Evolutionary conservation across 2,888 invertebrate species (phyloP).

Genomic region (Gari tellinella): DNA sequence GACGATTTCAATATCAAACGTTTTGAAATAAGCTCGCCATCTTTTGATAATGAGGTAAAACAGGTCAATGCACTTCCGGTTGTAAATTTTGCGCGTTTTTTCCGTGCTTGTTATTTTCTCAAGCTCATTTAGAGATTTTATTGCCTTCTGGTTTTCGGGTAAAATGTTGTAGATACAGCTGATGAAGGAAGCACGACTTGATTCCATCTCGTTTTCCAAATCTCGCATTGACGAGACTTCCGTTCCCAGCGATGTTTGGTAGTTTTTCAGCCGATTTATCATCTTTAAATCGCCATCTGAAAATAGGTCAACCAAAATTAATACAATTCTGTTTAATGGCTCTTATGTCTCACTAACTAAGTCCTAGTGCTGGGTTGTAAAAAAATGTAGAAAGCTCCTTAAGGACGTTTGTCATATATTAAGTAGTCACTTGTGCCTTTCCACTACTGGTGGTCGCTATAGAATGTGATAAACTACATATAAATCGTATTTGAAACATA

Average conservation of each 20-base stretch:
- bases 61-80: constrained; percentile 60
- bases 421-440: no score
- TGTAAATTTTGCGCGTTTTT: constrained; percentile 56
- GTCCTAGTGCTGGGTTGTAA: no score
- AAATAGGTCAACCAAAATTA: no score
- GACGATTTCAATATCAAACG: constrained; percentile 63
- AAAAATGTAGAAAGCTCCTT: no score
- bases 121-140: constrained; percentile 69
- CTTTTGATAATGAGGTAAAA: constrained; percentile 62
- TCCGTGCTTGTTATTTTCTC: constrained; percentile 63
- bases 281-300: constrained; percentile 66
- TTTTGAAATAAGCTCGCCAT: constrained; percentile 48
- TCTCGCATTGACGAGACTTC: constrained; percentile 67
- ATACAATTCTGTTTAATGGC: no score
- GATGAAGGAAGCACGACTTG: constrained; percentile 71
- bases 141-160: constrained; percentile 53
- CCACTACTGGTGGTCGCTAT: no score
- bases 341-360: no score
- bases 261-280: constrained; percentile 59
- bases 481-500: no score
- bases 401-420: no score
- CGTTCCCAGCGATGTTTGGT: constrained; percentile 63
- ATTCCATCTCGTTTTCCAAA: constrained; percentile 70
- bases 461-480: no score
- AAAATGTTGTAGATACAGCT: constrained; percentile 67